These are phyloP conservation scores for Macrophya alboannulata DNA, from an alignment of 2,888 invertebrate genomes.

Conservation along the genomic window DNA sequence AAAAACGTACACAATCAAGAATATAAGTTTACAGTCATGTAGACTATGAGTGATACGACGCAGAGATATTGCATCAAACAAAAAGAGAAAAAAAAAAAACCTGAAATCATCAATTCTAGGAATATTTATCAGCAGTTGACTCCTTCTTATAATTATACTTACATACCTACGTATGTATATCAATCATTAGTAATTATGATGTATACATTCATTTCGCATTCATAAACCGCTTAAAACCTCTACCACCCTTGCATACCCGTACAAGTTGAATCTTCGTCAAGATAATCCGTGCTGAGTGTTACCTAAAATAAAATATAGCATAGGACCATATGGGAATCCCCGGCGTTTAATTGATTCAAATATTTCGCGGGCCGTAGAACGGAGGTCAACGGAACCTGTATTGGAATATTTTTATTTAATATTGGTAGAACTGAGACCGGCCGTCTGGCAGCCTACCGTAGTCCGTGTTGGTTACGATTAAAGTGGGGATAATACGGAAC, in stretches of 20 bases:
- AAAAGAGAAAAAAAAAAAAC: no score
- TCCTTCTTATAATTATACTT: background rate
- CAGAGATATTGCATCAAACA: background rate
- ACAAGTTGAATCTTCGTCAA: background rate
- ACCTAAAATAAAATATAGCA: background rate
- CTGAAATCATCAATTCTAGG: background rate
- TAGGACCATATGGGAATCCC: background rate
- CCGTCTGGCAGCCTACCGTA: background rate
- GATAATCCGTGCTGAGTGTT: background rate
- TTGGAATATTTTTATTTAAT: background rate
- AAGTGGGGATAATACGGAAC: conserved; percentile 66
- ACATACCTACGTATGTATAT: background rate
- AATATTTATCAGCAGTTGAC: background rate
- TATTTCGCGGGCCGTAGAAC: conserved; percentile 3
- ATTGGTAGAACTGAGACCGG: conserved; percentile 24
- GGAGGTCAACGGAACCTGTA: background rate
- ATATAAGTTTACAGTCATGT: background rate
- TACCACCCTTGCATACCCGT: background rate
- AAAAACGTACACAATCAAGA: background rate
- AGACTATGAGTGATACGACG: background rate
- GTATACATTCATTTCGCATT: background rate
- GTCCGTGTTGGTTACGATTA: conserved; percentile 68
- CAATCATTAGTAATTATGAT: background rate
- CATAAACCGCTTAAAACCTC: background rate
- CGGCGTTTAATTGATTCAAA: conserved; percentile 8